phyloP scores from a whole-genome alignment of 92 coral and sea anemone genomes.

The Nematostella vectensis region DNA sequence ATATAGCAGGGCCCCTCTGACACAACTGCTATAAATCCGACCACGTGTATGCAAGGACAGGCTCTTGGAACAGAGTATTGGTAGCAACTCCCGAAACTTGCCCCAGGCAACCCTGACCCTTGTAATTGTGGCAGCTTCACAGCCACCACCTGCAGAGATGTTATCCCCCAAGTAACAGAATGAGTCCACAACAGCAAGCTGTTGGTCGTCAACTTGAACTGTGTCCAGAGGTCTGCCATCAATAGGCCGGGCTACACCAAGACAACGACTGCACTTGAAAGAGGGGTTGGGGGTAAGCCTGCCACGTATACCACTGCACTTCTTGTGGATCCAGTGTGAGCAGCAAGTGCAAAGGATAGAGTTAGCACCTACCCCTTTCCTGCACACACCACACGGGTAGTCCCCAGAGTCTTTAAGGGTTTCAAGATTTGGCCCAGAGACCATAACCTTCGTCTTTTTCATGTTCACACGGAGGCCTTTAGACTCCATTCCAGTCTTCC shows the following conservation, averaged over 20 bases:
- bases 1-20: conserved; percentile 17
- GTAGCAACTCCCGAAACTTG: conserved; percentile 25
- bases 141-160: conserved; percentile 13
- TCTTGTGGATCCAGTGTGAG: conserved; percentile 12
- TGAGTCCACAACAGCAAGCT: conserved; percentile 8
- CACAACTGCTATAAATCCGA: conserved; percentile 11
- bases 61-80: conserved; percentile 13
- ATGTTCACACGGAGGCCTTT: conserved; percentile 5
- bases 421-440: background rate
- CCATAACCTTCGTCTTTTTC: conserved; percentile 8
- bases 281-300: background rate
- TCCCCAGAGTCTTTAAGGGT: conserved; percentile 5
- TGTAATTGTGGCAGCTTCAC: conserved; percentile 3
- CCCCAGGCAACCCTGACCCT: conserved; percentile 16
- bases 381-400: conserved; percentile 28
- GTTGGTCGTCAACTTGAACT: conserved; percentile 6
- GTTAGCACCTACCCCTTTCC: conserved; percentile 18
- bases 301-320: conserved; percentile 10
- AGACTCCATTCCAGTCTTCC: conserved; percentile 12
- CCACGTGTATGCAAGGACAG: conserved; percentile 6
- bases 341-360: conserved; percentile 10
- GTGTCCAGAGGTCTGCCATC: conserved; percentile 7
- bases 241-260: conserved; percentile 3
- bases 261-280: conserved; percentile 17
- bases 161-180: conserved; percentile 21